Conservation (phyloP, 1,140 invertebrate genomes). For the Battus philenor region DNA sequence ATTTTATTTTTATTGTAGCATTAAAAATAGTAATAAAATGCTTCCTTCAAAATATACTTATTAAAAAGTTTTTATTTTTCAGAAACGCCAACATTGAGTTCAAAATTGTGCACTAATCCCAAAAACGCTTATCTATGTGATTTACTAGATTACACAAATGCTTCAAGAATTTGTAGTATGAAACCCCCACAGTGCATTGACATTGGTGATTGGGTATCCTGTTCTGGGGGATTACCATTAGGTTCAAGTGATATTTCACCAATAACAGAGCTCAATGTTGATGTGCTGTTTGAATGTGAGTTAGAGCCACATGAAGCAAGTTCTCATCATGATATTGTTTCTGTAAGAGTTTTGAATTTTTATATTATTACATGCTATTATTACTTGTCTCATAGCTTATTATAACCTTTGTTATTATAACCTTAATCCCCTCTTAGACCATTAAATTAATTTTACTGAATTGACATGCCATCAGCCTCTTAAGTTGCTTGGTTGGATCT, state of each 20-base stretch:
- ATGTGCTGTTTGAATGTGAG: constrained; percentile 66
- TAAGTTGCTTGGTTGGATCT: no score
- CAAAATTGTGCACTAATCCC: constrained; percentile 61
- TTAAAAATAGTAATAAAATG: no score
- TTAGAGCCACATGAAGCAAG: constrained; percentile 58
- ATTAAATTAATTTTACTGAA: constrained; percentile 1
- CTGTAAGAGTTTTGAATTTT: constrained; percentile 29
- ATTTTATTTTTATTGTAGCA: no score
- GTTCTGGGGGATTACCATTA: constrained; percentile 52
- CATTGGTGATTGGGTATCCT: constrained; percentile 62
- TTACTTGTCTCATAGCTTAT: no score
- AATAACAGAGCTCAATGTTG: constrained; percentile 53
- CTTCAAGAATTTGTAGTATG: constrained; percentile 65
- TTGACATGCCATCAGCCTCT: not conserved
- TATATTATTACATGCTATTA: no score
- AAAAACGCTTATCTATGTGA: constrained; percentile 70
- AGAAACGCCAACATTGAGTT: constrained; percentile 66
- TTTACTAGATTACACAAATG: constrained; percentile 59
- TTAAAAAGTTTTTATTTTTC: no score
- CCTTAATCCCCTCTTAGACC: no score
- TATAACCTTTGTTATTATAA: no score
- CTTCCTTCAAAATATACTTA: no score
- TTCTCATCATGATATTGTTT: constrained; percentile 44
- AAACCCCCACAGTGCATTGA: constrained; percentile 62
- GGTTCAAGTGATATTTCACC: constrained; percentile 43